Conservation (phyloP, 1,140 invertebrate genomes). For the Heliconius melpomene region DNA sequence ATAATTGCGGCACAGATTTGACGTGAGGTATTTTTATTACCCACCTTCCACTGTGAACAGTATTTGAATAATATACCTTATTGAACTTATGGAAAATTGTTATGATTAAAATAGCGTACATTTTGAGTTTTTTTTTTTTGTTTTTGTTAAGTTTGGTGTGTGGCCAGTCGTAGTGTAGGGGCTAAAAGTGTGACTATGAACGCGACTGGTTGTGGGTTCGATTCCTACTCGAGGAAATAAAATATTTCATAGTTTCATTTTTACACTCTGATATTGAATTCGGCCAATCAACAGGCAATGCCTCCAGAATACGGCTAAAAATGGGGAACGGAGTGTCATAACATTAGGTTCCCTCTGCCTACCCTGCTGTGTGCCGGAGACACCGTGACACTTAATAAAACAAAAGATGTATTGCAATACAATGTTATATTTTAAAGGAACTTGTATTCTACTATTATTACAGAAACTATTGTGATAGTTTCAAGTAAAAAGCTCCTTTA, state of each 20-base stretch:
- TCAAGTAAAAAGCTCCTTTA: not conserved
- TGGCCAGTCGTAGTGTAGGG: too few species aligned
- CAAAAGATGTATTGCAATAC: not conserved
- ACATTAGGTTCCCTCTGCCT: too few species aligned
- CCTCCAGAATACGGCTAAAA: too few species aligned
- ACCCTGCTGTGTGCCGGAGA: too few species aligned
- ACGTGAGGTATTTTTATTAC: slow-evolving; percentile 75
- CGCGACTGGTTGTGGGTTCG: too few species aligned
- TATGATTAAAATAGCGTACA: not conserved
- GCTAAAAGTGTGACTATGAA: too few species aligned
- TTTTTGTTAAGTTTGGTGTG: not conserved
- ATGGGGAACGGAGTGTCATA: too few species aligned
- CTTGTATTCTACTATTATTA: not conserved
- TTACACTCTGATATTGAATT: too few species aligned
- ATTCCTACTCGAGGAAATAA: too few species aligned
- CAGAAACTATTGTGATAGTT: not conserved
- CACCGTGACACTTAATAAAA: too few species aligned
- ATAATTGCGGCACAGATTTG: slow-evolving; percentile 73
- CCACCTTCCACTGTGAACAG: slow-evolving; percentile 57
- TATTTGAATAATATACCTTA: slow-evolving; percentile 57
- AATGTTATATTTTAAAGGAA: not conserved
- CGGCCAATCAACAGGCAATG: too few species aligned
- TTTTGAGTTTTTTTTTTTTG: not conserved
- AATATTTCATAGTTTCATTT: too few species aligned
- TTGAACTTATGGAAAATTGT: slow-evolving; percentile 31